These are phyloP conservation scores for Condylostylus longicornis DNA, from an alignment of 1,140 invertebrate species.

Conservation along the genomic window DNA sequence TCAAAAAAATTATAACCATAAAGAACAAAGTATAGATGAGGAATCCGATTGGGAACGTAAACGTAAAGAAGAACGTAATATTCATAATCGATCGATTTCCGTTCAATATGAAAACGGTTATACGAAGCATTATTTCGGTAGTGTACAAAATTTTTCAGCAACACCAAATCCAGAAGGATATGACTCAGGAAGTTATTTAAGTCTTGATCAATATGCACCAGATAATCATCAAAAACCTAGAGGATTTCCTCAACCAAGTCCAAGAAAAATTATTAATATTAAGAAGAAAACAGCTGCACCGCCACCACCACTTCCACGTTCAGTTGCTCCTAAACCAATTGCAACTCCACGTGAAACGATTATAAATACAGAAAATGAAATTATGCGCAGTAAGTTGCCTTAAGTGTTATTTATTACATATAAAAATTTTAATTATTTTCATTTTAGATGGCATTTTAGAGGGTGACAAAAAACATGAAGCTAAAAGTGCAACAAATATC, in stretches of 20 bases:
- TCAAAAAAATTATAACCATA: not conserved
- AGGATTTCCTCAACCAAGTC: too few species aligned
- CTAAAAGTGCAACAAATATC: too few species aligned
- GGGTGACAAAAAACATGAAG: too few species aligned
- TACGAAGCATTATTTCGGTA: conserved; percentile 3
- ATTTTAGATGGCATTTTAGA: too few species aligned
- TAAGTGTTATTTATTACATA: too few species aligned
- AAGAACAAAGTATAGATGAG: conserved; percentile 3
- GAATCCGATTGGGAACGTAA: conserved; percentile 1
- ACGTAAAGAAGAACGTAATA: conserved; percentile 4
- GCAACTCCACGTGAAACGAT: not conserved
- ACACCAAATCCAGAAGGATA: conserved; percentile 4
- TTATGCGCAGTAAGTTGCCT: too few species aligned
- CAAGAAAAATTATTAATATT: conserved; percentile 19
- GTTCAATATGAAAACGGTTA: not conserved
- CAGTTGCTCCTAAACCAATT: not conserved
- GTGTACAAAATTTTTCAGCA: conserved; percentile 8
- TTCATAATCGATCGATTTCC: not conserved
- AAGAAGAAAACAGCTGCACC: conserved; percentile 22
- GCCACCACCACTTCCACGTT: conserved; percentile 18
- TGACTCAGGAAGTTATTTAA: conserved; percentile 13
- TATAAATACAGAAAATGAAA: too few species aligned
- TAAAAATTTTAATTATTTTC: too few species aligned
- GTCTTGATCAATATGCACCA: conserved; percentile 5
- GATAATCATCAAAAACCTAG: conserved; percentile 18